Evolutionary conservation across 2,113 vertebrate genomes (phyloP), one percentile per base, ranked within the genome.

Genomic region (Lagenorhynchus albirostris): DNA sequence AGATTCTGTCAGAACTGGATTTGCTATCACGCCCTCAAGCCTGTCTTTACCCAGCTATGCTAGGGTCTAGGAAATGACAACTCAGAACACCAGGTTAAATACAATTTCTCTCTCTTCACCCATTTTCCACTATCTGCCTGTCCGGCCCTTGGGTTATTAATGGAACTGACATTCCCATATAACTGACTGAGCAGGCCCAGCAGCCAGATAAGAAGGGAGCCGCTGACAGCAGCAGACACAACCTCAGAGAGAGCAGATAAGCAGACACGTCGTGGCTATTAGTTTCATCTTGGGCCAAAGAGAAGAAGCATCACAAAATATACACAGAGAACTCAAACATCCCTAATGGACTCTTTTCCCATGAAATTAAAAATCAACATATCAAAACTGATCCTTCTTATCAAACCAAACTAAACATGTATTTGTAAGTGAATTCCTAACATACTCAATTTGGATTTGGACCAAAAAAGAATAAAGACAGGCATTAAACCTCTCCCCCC

Each of bases 131-230:
- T 98, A 91, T 98, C 97, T 98, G 97, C 98, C 98, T 98, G 97
- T 96, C 95, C 0, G 0, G 97, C 92, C 96, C 95, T 95, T 44
- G 26, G 98, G 97, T 99, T 99, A 99, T 99, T 99, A 99, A 99
- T 98, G 98, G 98, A 98, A 98, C 98, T 99, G 99, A 98, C 98
- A 99, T 98, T 97, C 93, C 97, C 86, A 26, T 98, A 98, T 98
- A 98, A 99, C 98, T 98, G 98, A 99, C 97, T 98, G 97, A 98
- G 97, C 98, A 98, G 98, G 97, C 98, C 97, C 97, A 98, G 98
- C 97, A 98, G 97, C 92, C 96, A 98, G 98, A 98, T 99, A 98
- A 98, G 98, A 98, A 98, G 97, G 95, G 97, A 98, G 97, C 98
- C 97, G 80, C 94, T 98, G 98, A 98, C 98, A 98, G 98, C 95